Evolutionary conservation across 2,888 invertebrate genomes (phyloP).

Genomic region (Balanococcus diminutus): DNA sequence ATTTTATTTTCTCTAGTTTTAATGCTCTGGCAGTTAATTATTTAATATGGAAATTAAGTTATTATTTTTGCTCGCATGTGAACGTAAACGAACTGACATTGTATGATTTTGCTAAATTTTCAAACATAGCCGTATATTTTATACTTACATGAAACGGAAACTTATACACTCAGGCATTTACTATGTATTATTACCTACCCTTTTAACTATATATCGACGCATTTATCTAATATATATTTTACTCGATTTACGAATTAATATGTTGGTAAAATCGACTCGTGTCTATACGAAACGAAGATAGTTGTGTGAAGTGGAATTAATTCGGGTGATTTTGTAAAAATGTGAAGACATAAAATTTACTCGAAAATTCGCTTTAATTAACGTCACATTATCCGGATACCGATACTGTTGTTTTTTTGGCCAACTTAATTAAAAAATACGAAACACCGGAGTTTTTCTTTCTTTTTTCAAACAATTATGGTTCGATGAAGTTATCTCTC

Average conservation of each 20-base stretch:
- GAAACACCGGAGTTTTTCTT: background rate
- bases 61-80: background rate
- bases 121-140: background rate
- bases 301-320: background rate
- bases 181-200: background rate
- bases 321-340: background rate
- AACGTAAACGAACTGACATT: background rate
- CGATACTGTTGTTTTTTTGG: background rate
- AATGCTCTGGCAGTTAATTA: background rate
- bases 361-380: background rate
- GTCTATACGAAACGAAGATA: background rate
- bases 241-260: background rate
- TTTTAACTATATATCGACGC: background rate
- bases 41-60: slow-evolving; percentile 28
- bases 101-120: background rate
- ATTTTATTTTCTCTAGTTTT: background rate
- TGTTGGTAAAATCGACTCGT: background rate
- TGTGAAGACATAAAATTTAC: background rate
- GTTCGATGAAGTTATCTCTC: background rate
- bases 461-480: background rate
- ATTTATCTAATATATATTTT: background rate
- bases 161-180: slow-evolving; percentile 1
- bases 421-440: background rate
- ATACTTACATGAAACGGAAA: background rate
- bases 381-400: background rate